Evolutionary conservation across 2,888 invertebrate genomes (phyloP), one percentile per base, ranked within the genome.

Genomic region (Lasioglossum lativentre): DNA sequence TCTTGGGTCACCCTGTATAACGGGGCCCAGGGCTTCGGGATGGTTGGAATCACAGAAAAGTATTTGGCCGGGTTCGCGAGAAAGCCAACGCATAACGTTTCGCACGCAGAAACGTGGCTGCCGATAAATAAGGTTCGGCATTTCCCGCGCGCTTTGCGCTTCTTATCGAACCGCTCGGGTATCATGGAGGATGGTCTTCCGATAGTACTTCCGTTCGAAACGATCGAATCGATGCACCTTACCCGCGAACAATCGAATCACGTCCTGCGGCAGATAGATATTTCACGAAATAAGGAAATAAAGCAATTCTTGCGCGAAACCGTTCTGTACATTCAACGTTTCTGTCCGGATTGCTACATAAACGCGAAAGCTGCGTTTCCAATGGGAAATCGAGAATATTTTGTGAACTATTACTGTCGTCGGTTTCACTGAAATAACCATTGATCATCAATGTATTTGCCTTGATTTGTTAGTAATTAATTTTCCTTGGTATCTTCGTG

Each of bases 61-160:
- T 92, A 93, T 92, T 91, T 83, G 87, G 87, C 72, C 82, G 79
- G 83, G 72, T 84, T 85, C 86, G 78, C 82, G 84, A 78, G 77
- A 76, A 80, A 85, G 80, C 78, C 86, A 73, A 83, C 80, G 80
- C 79, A 76, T 82, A 81, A 78, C 79, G 80, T 82, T 85, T 83
- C 83, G 80, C 86, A 83, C 89, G 88, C 88, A 87, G 87, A 70
- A 80, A 86, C 89, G 82, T 89, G 84, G 63, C 78, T 88, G 90
- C 87, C 93, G 88, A 93, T 94, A 94, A 94, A 94, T 93, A 93
- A 93, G 92, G 89, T 91, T 92, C 92, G 90, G 91, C 91, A 93
- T 93, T 93, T 93, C 92, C 91, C 92, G 92, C 85, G 86, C 82
- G 85, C 78, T 80, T 78, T 56, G 80, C 86, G 86, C 86, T 82